Evolutionary conservation across 2,113 vertebrate genomes (phyloP).

Genomic region (Isurus oxyrinchus): DNA sequence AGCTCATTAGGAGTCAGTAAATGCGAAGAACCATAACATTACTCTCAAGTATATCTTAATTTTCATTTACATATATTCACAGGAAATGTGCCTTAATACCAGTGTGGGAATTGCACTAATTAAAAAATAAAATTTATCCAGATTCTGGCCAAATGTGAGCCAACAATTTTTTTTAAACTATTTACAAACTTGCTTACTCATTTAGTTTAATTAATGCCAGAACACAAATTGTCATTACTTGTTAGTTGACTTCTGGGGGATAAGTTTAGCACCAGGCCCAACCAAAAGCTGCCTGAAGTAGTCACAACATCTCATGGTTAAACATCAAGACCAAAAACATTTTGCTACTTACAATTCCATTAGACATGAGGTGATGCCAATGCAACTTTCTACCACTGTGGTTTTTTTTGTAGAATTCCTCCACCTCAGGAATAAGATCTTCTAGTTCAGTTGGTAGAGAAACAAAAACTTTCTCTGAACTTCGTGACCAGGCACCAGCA

Average conservation of each 20-base stretch:
- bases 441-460: conserved; percentile 93
- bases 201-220: not conserved
- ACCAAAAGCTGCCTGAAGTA: not conserved
- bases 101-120: not conserved
- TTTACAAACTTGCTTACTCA: not conserved
- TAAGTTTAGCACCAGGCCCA: not conserved
- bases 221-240: not conserved
- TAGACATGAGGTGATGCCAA: conserved; percentile 99
- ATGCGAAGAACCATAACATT: not conserved
- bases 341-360: conserved; percentile 85
- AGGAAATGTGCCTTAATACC: not conserved
- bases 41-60: not conserved
- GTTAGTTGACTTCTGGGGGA: not conserved
- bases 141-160: not conserved
- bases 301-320: not conserved
- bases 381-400: conserved; percentile 97
- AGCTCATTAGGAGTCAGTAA: not conserved
- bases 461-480: conserved; percentile 97
- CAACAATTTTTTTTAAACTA: not conserved
- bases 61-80: not conserved
- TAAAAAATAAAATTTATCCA: not conserved
- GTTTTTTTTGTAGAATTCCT: conserved; percentile 99
- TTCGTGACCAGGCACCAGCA: conserved; percentile 95
- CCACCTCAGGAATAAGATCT: conserved; percentile 95
- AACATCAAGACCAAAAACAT: not conserved